Evolutionary conservation across 1,140 invertebrate genomes (phyloP), one percentile per base, ranked within the genome.

Genomic region (Yoshiicerus persimilis): DNA sequence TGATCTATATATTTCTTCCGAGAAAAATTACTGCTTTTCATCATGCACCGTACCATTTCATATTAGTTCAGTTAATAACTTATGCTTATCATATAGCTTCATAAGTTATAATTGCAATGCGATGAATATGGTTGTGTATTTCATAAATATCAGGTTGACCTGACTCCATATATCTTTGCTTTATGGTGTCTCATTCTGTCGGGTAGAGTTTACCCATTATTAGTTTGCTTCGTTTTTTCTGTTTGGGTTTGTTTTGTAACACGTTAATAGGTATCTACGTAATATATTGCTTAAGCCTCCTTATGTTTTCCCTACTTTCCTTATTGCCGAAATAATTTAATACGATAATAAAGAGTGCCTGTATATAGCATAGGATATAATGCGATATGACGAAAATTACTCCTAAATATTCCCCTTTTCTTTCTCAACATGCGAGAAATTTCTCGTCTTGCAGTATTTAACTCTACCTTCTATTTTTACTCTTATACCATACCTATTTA

Each of bases 11-110:
- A 85, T 64, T 66, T 87, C 30, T 56, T 39, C 47, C 47, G 30
- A 16, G 41, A 41, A 77, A 87, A 89, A 89, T 86, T 87, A 87
- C 89, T 85, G 64, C 84, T 32, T 80, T 64, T 89, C 87, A 87
- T 88, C 89, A 89, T 87, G 84, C 86, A 85, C 38, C 75, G 3
- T 70, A 32, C 11, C 27, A 70, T 30, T 70, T 30, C 27, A 27
- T 30, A 70, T 32, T 70, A 70, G 10, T 10, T 3, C 27, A 30
- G 66, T 70, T 70, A 70, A 70, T 70, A 70, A 70, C 27, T 70
- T 70, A 70, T 30, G 27, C 16, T 27, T 70, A 70, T 30, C 30
- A 70, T n/a, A n/a, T 56, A 56, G 3, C 9, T 41, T 41, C 47
- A 56, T 56, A 56, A 56, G n/a, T 56, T 56, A n/a, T 56, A 56